These are phyloP conservation scores for Eupristina koningsbergeri DNA, from an alignment of 1,140 invertebrate genomes.

Conservation along the genomic window DNA sequence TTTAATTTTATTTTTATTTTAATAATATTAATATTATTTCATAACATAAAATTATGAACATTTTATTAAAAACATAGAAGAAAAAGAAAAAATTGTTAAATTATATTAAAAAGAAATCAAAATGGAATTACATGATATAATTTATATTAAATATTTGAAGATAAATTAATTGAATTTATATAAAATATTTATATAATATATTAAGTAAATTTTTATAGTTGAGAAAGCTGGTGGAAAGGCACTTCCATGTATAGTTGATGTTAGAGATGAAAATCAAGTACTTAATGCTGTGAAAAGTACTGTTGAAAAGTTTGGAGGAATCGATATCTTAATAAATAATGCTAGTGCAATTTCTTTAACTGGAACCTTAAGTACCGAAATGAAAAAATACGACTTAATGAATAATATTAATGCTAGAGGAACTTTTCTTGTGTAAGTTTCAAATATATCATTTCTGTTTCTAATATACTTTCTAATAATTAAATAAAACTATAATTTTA, in stretches of 20 bases:
- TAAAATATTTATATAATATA: background rate
- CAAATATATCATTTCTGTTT: background rate
- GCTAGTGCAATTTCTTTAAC: slow-evolving; percentile 96
- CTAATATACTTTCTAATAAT: slow-evolving; percentile 4
- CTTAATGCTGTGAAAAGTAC: slow-evolving; percentile 88
- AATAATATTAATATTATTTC: too few relatives aligned
- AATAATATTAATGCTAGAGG: slow-evolving; percentile 92
- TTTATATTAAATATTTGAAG: too few relatives aligned
- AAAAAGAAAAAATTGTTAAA: too few relatives aligned
- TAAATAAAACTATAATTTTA: slow-evolving; percentile 14
- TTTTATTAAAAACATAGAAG: too few relatives aligned
- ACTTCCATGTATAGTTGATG: slow-evolving; percentile 94
- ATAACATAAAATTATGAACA: too few relatives aligned
- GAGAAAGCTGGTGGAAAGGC: slow-evolving; percentile 92
- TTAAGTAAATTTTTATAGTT: slow-evolving; percentile 76
- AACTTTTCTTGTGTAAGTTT: slow-evolving; percentile 90
- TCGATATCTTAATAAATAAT: slow-evolving; percentile 97
- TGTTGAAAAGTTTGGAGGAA: slow-evolving; percentile 94
- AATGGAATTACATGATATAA: too few relatives aligned
- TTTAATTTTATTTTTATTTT: background rate
- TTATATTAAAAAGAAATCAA: too few relatives aligned
- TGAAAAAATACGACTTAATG: slow-evolving; percentile 98
- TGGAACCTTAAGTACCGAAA: slow-evolving; percentile 87
- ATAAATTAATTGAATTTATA: too few relatives aligned
- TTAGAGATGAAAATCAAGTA: slow-evolving; percentile 90